Conservation (phyloP, 2,113 vertebrate species). For the Delphinapterus leucas region DNA sequence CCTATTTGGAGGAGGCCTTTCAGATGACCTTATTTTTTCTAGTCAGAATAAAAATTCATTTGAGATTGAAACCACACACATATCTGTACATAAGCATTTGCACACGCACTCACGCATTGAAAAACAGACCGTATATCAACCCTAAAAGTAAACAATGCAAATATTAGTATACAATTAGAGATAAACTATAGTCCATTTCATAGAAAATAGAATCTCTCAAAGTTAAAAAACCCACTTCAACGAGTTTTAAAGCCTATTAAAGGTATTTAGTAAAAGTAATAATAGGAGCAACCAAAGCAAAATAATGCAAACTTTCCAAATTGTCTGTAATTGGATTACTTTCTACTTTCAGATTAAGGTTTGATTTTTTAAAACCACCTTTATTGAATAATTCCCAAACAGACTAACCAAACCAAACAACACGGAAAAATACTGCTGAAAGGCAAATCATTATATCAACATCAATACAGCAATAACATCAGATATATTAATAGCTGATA, state of each 20-base stretch:
- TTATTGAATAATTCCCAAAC: conserved; percentile 35
- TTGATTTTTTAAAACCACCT: neutral
- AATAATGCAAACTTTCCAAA: neutral
- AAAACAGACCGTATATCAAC: neutral
- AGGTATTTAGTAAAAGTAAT: neutral
- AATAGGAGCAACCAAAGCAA: neutral
- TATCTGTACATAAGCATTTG: neutral
- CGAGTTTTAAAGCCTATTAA: neutral
- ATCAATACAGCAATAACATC: neutral
- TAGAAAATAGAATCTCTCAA: neutral
- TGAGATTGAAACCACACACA: neutral
- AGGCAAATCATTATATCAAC: neutral
- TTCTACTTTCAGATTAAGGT: neutral
- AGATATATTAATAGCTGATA: neutral
- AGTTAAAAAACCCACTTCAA: neutral
- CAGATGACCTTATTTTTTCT: neutral
- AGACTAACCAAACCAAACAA: neutral
- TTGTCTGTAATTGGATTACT: neutral
- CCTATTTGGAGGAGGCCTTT: neutral
- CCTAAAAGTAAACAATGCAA: neutral
- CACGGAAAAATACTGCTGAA: neutral
- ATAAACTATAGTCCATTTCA: neutral
- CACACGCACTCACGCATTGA: neutral
- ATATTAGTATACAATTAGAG: neutral
- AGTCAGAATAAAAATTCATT: neutral